These are phyloP conservation scores for Aphidoletes aphidimyza DNA, from an alignment of 2,888 invertebrate genomes.

Conservation along the genomic window DNA sequence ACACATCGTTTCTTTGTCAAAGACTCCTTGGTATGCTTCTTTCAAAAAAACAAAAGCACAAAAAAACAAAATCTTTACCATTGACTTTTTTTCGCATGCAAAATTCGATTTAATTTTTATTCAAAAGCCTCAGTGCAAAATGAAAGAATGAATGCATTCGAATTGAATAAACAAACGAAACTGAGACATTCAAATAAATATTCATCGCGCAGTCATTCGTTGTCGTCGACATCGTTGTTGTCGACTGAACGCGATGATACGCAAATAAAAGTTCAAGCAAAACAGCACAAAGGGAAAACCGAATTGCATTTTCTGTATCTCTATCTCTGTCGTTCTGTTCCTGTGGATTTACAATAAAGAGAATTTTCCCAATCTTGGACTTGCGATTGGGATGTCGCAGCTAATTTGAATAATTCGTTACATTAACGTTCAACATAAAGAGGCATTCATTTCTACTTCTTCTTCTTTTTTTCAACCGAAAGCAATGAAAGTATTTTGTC, in stretches of 20 bases:
- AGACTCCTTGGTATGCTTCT: too few relatives aligned
- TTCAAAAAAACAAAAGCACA: too few relatives aligned
- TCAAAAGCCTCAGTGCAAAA: neutral
- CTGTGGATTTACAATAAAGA: neutral
- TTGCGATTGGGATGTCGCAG: slow-evolving; percentile 12
- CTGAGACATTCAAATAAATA: slow-evolving; percentile 37
- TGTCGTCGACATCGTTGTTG: neutral
- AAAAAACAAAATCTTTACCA: too few relatives aligned
- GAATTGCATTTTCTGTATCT: slow-evolving; percentile 19
- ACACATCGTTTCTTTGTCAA: too few relatives aligned
- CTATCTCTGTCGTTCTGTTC: too few relatives aligned
- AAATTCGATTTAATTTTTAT: neutral
- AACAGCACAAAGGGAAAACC: neutral
- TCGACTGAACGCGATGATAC: neutral
- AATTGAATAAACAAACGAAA: slow-evolving; percentile 10
- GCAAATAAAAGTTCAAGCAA: neutral
- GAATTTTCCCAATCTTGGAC: neutral
- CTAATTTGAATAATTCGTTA: slow-evolving; percentile 35
- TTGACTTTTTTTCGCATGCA: neutral
- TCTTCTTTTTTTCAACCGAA: too few relatives aligned
- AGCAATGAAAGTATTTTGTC: too few relatives aligned
- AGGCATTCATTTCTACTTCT: too few relatives aligned
- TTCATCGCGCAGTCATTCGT: slow-evolving; percentile 29
- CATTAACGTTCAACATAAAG: too few relatives aligned
- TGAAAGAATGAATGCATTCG: neutral